Evolutionary conservation across 2,113 vertebrate species (phyloP), one percentile per base, ranked within the genome.

Genomic region (Electrona antarctica): DNA sequence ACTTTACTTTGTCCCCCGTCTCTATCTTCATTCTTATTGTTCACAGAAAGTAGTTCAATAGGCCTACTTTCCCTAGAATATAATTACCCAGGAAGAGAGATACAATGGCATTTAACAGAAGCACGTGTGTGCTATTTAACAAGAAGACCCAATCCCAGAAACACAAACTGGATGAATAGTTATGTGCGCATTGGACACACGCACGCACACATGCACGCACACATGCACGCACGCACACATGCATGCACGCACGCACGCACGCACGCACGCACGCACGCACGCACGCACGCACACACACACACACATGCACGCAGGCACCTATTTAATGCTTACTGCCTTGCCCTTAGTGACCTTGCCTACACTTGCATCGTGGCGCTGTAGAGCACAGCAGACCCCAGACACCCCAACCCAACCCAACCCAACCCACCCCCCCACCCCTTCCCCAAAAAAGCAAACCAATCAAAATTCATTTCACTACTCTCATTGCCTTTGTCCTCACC

Each of bases 401-500:
- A 41, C 33, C 33, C 33, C 33, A 41, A 41, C 3, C 33, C 33
- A 21, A 41, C 33, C 33, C 33, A 3, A 4, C 33, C 33, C 33
- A 41, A 41, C 5, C 33, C 33, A 3, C 33, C 33, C 33, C 33
- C 33, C 33, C 33, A 41, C 33, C 33, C 33, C 33, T 2, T 21
- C 33, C 33, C 6, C 6, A 54, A 11, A n/a, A 46, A 92, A 90
- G 85, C 91, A 93, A 90, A 92, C 90, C 87, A 92, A 92, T 89
- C 92, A 91, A 92, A 41, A 92, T 94, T 95, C 92, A 96, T 96
- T 96, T 95, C 95, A 96, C 93, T 83, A 84, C 95, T 98, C 93
- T 97, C 95, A 95, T 41, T 96, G 95, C 95, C 96, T 98, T 96
- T 98, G 95, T 98, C 95, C 95, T 96, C 94, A 98, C 97, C 97